Conservation (phyloP, 2,797 vertebrate genomes). For the Onychomys arenicola region DNA sequence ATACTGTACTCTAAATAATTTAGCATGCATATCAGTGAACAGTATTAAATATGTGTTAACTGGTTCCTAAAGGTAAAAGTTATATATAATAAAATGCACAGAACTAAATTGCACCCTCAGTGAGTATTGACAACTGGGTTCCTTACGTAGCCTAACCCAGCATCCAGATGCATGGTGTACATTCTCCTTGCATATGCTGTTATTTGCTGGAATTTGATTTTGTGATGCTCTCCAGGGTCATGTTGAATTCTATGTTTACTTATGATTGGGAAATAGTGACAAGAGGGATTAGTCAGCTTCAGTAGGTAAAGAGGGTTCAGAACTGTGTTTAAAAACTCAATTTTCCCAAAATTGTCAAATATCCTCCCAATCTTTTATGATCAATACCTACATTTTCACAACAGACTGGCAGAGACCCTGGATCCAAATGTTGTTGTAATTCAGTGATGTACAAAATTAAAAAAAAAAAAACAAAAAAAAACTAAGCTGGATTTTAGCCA, state of each 20-base stretch:
- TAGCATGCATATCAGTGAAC: neutral
- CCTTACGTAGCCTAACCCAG: neutral
- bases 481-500: neutral
- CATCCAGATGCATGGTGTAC: neutral
- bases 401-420: neutral
- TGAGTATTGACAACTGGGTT: neutral
- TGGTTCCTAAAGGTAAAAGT: neutral
- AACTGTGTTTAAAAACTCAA: neutral
- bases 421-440: neutral
- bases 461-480: neutral
- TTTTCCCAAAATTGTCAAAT: neutral
- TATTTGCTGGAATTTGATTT: constrained; percentile 12
- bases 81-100: neutral
- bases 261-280: neutral
- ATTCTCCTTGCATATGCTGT: neutral
- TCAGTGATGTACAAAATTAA: neutral
- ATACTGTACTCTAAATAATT: neutral
- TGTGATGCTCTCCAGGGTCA: neutral
- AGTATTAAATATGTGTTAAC: neutral
- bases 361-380: neutral
- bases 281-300: neutral
- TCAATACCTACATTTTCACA: neutral
- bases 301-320: neutral
- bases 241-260: neutral
- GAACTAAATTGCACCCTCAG: neutral